These are phyloP conservation scores for Heliconius hortense DNA, from an alignment of 2,888 invertebrate species.

Conservation along the genomic window DNA sequence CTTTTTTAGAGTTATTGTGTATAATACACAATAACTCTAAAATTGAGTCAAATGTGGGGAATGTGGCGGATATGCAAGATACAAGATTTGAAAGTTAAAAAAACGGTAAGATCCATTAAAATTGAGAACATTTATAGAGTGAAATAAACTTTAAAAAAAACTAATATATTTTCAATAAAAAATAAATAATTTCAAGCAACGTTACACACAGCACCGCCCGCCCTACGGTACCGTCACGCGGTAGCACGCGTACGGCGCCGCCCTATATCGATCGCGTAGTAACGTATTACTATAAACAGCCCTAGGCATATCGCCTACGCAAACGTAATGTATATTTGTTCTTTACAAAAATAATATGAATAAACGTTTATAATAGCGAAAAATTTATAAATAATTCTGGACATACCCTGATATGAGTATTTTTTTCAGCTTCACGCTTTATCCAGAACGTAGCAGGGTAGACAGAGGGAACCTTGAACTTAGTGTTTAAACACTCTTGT, in stretches of 20 bases:
- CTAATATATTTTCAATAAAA: neutral
- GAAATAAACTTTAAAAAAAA: no score
- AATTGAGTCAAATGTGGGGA: no score
- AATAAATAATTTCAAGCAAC: neutral
- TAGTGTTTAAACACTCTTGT: no score
- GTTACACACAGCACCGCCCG: conserved; percentile 1
- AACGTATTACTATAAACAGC: conserved; percentile 33
- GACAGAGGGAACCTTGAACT: neutral
- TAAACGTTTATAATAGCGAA: neutral
- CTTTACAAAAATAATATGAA: neutral
- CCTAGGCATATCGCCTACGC: conserved; percentile 1
- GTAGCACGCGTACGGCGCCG: conserved; percentile 31
- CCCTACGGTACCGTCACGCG: conserved; percentile 25
- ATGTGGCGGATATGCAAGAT: no score
- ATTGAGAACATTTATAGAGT: no score
- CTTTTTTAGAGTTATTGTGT: no score
- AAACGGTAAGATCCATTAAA: no score
- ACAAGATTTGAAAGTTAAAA: no score
- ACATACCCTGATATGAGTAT: no score
- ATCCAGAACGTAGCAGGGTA: neutral
- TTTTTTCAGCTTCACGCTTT: neutral
- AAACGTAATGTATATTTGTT: neutral
- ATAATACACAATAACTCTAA: no score
- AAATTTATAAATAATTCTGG: no score
- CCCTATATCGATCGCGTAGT: conserved; percentile 43